Conservation (phyloP, 2,113 vertebrate genomes). For the Gasterosteus aculeatus region DNA sequence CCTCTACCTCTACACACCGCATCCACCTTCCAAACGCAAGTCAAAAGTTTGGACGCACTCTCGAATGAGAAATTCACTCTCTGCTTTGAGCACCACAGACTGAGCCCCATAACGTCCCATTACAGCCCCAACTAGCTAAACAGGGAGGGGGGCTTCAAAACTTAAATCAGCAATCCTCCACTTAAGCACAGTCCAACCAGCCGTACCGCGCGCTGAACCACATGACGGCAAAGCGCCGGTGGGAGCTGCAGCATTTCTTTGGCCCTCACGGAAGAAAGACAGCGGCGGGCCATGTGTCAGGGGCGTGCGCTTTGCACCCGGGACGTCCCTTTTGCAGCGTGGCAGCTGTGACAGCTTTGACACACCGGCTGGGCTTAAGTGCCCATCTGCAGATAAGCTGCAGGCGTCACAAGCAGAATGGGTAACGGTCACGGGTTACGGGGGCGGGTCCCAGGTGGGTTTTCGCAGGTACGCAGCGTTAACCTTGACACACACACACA, state of each 20-base stretch:
- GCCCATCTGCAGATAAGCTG: slow-evolving; percentile 50
- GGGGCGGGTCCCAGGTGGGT: slow-evolving; percentile 65
- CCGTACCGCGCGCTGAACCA: neutral
- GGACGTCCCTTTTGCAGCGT: slow-evolving; percentile 52
- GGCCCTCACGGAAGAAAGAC: slow-evolving; percentile 19
- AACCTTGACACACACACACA: slow-evolving; percentile 55
- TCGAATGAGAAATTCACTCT: neutral
- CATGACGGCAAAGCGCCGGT: neutral
- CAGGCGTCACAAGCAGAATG: slow-evolving; percentile 60
- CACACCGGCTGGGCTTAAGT: slow-evolving; percentile 58
- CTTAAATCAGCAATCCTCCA: neutral
- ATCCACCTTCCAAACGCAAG: neutral
- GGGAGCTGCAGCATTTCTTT: slow-evolving; percentile 11
- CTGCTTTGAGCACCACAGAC: neutral
- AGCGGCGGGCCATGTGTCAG: slow-evolving; percentile 26
- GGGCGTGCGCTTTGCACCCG: neutral
- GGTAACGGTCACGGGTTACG: slow-evolving; percentile 55
- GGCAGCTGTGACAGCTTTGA: slow-evolving; percentile 63
- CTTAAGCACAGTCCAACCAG: neutral
- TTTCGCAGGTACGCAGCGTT: slow-evolving; percentile 31
- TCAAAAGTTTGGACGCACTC: too few species aligned
- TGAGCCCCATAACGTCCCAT: neutral
- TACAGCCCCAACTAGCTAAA: neutral
- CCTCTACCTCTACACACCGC: neutral
- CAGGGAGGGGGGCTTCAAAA: neutral